phyloP scores from a whole-genome alignment of 2,113 vertebrate genomes.

The Penelope pileata region DNA sequence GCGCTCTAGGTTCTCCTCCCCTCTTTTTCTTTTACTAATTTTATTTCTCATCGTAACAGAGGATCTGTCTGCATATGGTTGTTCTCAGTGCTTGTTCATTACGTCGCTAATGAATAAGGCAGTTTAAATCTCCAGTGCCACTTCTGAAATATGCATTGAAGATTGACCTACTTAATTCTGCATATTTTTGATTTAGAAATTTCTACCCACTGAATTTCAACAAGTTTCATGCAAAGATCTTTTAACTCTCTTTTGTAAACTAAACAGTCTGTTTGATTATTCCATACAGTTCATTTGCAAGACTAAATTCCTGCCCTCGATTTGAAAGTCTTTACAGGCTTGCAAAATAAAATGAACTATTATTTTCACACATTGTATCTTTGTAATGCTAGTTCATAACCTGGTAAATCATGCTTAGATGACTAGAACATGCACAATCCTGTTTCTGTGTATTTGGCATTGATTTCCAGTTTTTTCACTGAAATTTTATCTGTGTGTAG shows the following conservation, averaged over 20 bases:
- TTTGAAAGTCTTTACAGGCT: neutral
- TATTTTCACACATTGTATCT: neutral
- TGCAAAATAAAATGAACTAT: neutral
- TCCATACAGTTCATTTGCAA: neutral
- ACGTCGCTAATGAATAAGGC: neutral
- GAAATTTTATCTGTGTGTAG: constrained; percentile 67
- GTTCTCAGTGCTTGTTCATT: neutral
- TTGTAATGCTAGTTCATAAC: neutral
- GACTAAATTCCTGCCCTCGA: neutral
- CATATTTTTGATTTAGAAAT: neutral
- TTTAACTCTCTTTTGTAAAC: neutral
- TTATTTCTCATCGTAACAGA: neutral
- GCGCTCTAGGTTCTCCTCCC: neutral
- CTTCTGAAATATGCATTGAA: neutral
- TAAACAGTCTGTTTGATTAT: neutral
- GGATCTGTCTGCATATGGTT: neutral
- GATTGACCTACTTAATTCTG: neutral
- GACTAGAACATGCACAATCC: neutral
- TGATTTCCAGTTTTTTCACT: neutral
- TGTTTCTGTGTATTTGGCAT: neutral
- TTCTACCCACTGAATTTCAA: neutral
- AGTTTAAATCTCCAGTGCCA: neutral
- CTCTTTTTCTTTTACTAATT: neutral
- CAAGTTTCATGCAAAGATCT: neutral
- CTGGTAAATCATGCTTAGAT: fast-evolving